Percentiles rank a stretch among this genome's conserved stretches.
phyloP scores from a whole-genome alignment of 2,797 vertebrate genomes.

The Sebastiscus albofasciatus region DNA sequence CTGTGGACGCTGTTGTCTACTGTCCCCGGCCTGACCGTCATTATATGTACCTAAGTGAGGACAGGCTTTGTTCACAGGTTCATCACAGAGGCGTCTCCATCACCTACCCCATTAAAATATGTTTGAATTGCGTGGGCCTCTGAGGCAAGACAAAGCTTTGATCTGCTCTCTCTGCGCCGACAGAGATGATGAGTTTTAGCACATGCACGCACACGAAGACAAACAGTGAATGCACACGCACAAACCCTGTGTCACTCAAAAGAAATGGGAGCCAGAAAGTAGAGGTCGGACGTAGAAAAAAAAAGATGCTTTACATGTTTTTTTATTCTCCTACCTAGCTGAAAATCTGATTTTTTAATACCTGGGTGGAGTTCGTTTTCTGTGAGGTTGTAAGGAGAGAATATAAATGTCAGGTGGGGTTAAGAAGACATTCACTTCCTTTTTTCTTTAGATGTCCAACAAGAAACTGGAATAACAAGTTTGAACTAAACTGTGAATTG shows the following conservation, averaged over 20 bases:
- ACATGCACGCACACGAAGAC: not conserved
- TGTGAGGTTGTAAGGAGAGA: not conserved
- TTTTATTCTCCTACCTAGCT: not conserved
- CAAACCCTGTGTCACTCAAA: not conserved
- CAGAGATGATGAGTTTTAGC: constrained; percentile 56
- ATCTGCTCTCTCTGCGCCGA: constrained; percentile 67
- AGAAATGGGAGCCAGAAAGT: not conserved
- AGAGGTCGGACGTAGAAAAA: not conserved
- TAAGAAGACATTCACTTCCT: not conserved
- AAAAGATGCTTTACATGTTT: not conserved
- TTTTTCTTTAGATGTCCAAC: not conserved
- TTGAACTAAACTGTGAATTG: constrained; percentile 9
- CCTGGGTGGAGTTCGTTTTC: constrained; percentile 3
- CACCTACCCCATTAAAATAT: constrained; percentile 74
- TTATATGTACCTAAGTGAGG: constrained; percentile 58
- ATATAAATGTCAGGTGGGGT: constrained; percentile 8
- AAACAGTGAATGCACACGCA: not conserved
- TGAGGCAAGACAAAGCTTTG: constrained; percentile 76
- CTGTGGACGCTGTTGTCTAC: constrained; percentile 29
- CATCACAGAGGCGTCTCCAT: constrained; percentile 66
- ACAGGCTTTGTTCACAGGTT: constrained; percentile 73
- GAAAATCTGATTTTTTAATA: constrained; percentile 2
- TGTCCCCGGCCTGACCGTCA: constrained; percentile 1
- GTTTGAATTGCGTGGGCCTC: constrained; percentile 80
- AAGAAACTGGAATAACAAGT: not conserved